These are phyloP conservation scores for Calephelis nemesis DNA, from an alignment of 1,140 invertebrate species.

Conservation along the genomic window DNA sequence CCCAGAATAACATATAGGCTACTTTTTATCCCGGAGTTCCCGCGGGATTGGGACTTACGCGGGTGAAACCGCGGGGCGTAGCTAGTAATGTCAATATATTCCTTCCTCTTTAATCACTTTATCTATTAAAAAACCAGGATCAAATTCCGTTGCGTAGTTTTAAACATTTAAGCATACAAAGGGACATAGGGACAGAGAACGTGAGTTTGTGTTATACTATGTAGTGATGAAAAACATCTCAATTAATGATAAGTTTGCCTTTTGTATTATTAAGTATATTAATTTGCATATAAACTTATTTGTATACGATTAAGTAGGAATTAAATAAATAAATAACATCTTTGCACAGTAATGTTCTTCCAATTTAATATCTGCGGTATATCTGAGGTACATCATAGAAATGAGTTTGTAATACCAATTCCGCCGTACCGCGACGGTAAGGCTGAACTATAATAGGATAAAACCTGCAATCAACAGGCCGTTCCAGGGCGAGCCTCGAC, in stretches of 20 bases:
- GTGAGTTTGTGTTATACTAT: not conserved
- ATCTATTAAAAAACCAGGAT: too few relatives aligned
- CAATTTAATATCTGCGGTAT: not conserved
- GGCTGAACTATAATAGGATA: conserved; percentile 7
- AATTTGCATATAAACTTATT: not conserved
- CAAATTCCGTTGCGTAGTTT: too few relatives aligned
- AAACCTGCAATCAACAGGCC: conserved; percentile 6
- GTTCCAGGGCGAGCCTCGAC: not conserved
- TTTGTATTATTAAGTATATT: not conserved
- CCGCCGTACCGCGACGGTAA: not conserved
- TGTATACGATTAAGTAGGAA: not conserved
- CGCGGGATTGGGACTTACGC: too few relatives aligned
- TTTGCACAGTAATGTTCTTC: not conserved
- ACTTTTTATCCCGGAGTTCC: too few relatives aligned
- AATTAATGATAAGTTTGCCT: not conserved
- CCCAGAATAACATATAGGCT: too few relatives aligned
- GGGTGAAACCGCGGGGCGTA: too few relatives aligned
- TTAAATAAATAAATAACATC: not conserved
- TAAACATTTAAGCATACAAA: too few relatives aligned
- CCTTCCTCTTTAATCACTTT: too few relatives aligned
- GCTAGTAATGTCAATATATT: too few relatives aligned
- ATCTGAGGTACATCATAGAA: not conserved
- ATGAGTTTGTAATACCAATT: conserved; percentile 4
- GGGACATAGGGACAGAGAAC: too few relatives aligned
- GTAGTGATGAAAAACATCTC: too few relatives aligned